These are phyloP conservation scores for Drosophila virilis DNA, from an alignment of 1,140 invertebrate species.

Conservation along the genomic window DNA sequence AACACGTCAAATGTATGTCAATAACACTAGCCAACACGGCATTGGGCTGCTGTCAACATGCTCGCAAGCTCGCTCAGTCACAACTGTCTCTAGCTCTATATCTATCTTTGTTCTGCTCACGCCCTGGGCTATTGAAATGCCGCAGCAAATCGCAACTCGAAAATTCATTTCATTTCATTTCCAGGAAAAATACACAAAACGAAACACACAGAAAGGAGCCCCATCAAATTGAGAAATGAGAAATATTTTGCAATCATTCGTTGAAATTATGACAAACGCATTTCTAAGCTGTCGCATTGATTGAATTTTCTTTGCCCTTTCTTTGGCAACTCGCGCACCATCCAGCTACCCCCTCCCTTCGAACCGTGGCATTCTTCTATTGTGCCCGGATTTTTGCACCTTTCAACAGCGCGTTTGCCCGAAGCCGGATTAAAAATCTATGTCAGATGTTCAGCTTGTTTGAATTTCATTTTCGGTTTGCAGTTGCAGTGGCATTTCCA, in stretches of 20 bases:
- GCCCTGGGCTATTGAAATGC: conserved; percentile 42
- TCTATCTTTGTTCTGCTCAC: conserved; percentile 7
- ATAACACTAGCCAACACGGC: conserved; percentile 63
- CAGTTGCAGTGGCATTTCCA: conserved; percentile 54
- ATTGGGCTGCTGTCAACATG: conserved; percentile 56
- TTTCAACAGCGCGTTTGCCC: conserved; percentile 50
- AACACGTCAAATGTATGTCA: conserved; percentile 70
- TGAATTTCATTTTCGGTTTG: conserved; percentile 59
- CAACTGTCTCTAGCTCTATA: neutral
- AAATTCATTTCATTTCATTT: conserved; percentile 75
- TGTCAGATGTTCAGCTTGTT: conserved; percentile 47
- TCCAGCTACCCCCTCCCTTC: neutral
- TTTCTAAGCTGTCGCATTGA: conserved; percentile 78
- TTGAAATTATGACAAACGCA: conserved; percentile 82
- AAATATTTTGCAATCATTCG: conserved; percentile 77
- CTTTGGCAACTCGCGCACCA: neutral
- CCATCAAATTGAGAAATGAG: conserved; percentile 61
- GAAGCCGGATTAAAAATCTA: conserved; percentile 59
- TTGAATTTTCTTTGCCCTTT: conserved; percentile 61
- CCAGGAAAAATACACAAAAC: conserved; percentile 20
- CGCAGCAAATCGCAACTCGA: conserved; percentile 62
- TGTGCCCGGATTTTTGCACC: conserved; percentile 60
- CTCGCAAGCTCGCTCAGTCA: conserved; percentile 1
- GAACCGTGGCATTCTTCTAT: conserved; percentile 17
- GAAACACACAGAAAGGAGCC: conserved; percentile 29